These are phyloP conservation scores for Alsophila aescularia DNA, from an alignment of 2,888 invertebrate genomes.

Conservation along the genomic window DNA sequence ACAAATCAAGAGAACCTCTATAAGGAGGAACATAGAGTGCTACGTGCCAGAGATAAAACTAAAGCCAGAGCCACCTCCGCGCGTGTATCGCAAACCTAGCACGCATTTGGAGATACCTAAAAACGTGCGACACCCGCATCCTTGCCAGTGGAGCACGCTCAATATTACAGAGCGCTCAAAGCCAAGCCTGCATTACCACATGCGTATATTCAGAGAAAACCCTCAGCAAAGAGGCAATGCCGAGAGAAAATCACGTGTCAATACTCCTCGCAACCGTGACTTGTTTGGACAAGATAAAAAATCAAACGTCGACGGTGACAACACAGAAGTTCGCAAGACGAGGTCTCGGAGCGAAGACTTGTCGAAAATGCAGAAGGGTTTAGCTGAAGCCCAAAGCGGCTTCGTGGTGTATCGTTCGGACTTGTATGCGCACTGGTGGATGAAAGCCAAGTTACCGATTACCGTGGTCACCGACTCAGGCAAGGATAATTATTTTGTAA, in stretches of 20 bases:
- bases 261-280: conserved; percentile 68
- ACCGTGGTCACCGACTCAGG: conserved; percentile 85
- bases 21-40: conserved; percentile 70
- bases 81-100: conserved; percentile 75
- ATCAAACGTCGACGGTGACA: conserved; percentile 40
- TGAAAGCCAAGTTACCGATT: conserved; percentile 92
- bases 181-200: conserved; percentile 80
- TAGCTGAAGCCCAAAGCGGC: conserved; percentile 69
- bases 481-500: conserved; percentile 85
- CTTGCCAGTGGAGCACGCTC: conserved; percentile 79
- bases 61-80: conserved; percentile 77
- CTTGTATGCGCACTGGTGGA: conserved; percentile 96
- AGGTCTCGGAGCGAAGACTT: conserved; percentile 79
- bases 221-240: conserved; percentile 49
- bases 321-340: conserved; percentile 59
- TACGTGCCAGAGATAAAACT: conserved; percentile 73
- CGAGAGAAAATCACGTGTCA: conserved; percentile 62
- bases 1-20: conserved; percentile 80
- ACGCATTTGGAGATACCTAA: conserved; percentile 76
- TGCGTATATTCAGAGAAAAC: conserved; percentile 77
- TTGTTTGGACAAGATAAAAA: conserved; percentile 57
- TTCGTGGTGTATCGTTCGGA: conserved; percentile 90
- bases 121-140: conserved; percentile 71
- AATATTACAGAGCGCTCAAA: conserved; percentile 78
- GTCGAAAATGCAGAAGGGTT: conserved; percentile 73